These are phyloP conservation scores for Trissolcus japonicus DNA, from an alignment of 2,888 invertebrate genomes.

Conservation along the genomic window DNA sequence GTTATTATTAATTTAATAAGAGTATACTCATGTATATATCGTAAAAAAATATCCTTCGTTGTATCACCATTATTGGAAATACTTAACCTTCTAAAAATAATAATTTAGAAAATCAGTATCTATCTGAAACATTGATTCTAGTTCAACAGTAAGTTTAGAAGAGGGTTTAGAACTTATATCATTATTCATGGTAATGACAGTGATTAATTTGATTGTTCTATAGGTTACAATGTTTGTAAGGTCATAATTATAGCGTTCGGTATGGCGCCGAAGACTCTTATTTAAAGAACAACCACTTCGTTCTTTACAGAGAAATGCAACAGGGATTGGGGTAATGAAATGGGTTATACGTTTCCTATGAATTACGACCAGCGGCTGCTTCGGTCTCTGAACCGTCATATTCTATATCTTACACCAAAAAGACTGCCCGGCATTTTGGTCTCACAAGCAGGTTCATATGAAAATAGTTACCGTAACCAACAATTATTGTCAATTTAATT, in stretches of 20 bases:
- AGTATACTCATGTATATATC: no score
- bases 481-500: constrained; percentile 8
- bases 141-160: constrained; percentile 2
- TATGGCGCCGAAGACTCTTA: constrained; percentile 62
- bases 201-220: constrained; percentile 71
- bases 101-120: no score
- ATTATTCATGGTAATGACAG: constrained; percentile 54
- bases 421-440: neutral
- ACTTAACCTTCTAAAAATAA: no score
- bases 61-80: no score
- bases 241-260: constrained; percentile 66
- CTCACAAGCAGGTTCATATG: neutral
- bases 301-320: constrained; percentile 39
- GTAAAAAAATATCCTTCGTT: no score
- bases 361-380: constrained; percentile 28
- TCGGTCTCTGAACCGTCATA: constrained; percentile 23
- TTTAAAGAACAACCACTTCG: constrained; percentile 49
- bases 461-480: no score
- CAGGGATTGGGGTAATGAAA: constrained; percentile 35
- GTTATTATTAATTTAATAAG: no score
- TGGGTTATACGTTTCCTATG: constrained; percentile 27
- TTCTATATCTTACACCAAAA: constrained; percentile 1
- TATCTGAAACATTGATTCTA: no score
- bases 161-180: constrained; percentile 58
- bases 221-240: constrained; percentile 59